These are phyloP conservation scores for Rhabdornis inornatus DNA, from an alignment of 2,113 vertebrate species.

Conservation along the genomic window DNA sequence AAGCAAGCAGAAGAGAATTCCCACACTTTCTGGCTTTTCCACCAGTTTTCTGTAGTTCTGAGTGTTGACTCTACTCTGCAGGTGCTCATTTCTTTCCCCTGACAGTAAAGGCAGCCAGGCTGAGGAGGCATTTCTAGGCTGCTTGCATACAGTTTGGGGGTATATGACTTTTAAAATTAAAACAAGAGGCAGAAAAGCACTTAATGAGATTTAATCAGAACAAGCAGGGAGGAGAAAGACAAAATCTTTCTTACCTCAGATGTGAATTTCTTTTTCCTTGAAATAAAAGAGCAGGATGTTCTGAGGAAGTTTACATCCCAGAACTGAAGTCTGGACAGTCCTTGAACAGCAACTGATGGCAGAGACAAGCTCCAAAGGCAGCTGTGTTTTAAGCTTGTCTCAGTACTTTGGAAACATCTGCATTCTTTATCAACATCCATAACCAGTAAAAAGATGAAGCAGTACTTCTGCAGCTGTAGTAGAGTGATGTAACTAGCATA, in stretches of 20 bases:
- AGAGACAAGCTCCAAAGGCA: slow-evolving; percentile 36
- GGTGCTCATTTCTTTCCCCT: neutral
- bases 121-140: neutral
- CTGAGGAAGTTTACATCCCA: slow-evolving; percentile 34
- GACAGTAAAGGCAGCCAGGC: neutral
- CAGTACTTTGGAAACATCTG: slow-evolving; percentile 60
- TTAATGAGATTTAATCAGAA: neutral
- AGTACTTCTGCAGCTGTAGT: slow-evolving; percentile 45
- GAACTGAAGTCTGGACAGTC: slow-evolving; percentile 48
- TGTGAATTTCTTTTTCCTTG: slow-evolving; percentile 1
- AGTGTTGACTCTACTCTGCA: neutral
- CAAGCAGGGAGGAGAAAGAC: neutral
- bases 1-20: neutral
- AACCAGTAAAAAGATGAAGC: slow-evolving; percentile 30
- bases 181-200: neutral
- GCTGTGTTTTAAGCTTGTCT: slow-evolving; percentile 49
- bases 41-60: neutral
- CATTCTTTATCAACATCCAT: slow-evolving; percentile 52
- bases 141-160: neutral
- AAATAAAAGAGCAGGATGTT: slow-evolving; percentile 44
- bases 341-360: slow-evolving; percentile 48
- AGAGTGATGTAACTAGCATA: slow-evolving; percentile 4
- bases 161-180: neutral
- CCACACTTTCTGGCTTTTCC: neutral
- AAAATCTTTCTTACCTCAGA: slow-evolving; percentile 21